Evolutionary conservation across 2,797 vertebrate genomes (phyloP).

Genomic region (Antennarius maculatus): DNA sequence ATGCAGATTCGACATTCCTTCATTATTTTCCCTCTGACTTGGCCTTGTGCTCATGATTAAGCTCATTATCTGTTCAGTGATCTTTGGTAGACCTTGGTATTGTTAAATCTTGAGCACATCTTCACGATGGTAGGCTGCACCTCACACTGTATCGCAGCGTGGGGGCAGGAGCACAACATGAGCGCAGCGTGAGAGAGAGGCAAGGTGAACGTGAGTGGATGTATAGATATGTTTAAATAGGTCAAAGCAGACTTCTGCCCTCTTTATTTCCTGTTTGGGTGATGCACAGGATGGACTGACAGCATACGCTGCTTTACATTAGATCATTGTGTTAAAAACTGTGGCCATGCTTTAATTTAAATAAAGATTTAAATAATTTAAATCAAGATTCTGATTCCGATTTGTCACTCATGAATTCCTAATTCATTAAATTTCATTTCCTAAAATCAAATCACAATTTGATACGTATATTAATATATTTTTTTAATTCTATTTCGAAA

Average conservation of each 20-base stretch:
- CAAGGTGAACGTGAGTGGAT: constrained; percentile 22
- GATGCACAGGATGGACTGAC: constrained; percentile 3
- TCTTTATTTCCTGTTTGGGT: constrained; percentile 19
- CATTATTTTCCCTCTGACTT: constrained; percentile 15
- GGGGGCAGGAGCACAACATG: background rate
- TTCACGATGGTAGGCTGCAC: constrained; percentile 1
- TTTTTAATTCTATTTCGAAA: background rate
- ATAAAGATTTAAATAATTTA: background rate
- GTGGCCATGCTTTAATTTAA: background rate
- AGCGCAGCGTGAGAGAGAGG: constrained; percentile 13
- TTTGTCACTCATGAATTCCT: too few relatives aligned
- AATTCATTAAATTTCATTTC: too few relatives aligned
- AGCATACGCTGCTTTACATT: background rate
- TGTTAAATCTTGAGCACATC: constrained; percentile 31
- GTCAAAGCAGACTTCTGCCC: constrained; percentile 42
- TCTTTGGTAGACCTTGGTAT: constrained; percentile 27
- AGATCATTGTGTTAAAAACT: constrained; percentile 2
- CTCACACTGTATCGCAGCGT: constrained; percentile 10
- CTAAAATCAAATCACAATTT: too few relatives aligned
- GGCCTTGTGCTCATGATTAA: constrained; percentile 45
- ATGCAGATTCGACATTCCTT: constrained; percentile 36
- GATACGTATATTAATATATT: too few relatives aligned
- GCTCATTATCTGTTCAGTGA: constrained; percentile 45
- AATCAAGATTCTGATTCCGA: too few relatives aligned
- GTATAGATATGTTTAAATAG: constrained; percentile 46